phyloP scores from a whole-genome alignment of 2,888 invertebrate species.

The Artemia sp. region DNA sequence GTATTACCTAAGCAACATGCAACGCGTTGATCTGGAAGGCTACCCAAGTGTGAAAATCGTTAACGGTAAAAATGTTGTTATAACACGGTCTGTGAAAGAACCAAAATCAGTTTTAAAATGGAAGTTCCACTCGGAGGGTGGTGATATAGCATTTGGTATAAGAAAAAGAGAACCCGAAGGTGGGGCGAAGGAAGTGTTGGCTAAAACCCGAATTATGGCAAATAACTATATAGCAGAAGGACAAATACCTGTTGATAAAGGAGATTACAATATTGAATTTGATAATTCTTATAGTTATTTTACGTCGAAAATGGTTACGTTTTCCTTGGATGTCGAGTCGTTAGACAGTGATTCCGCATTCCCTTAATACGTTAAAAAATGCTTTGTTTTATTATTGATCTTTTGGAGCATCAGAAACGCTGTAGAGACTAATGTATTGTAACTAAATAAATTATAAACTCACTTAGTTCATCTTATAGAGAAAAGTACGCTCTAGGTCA shows the following conservation, averaged over 20 bases:
- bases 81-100: neutral
- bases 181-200: neutral
- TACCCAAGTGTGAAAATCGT: neutral
- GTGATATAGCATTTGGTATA: slow-evolving; percentile 5
- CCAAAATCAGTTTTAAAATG: slow-evolving; percentile 6
- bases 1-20: slow-evolving; percentile 1
- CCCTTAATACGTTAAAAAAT: too few relatives aligned
- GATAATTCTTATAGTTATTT: slow-evolving; percentile 10
- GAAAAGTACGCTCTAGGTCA: too few relatives aligned
- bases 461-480: too few relatives aligned
- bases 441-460: too few relatives aligned
- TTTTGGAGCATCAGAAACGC: too few relatives aligned
- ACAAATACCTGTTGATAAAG: neutral
- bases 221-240: neutral
- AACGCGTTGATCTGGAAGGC: slow-evolving; percentile 1
- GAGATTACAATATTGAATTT: neutral
- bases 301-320: neutral
- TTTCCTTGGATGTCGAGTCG: neutral
- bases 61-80: neutral
- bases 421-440: too few relatives aligned
- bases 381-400: too few relatives aligned
- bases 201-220: neutral
- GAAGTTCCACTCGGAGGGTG: neutral
- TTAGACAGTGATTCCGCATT: too few relatives aligned
- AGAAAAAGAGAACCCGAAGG: neutral